Conservation (phyloP, 2,113 vertebrate species). For the Petrocephalus microphthalmus region DNA sequence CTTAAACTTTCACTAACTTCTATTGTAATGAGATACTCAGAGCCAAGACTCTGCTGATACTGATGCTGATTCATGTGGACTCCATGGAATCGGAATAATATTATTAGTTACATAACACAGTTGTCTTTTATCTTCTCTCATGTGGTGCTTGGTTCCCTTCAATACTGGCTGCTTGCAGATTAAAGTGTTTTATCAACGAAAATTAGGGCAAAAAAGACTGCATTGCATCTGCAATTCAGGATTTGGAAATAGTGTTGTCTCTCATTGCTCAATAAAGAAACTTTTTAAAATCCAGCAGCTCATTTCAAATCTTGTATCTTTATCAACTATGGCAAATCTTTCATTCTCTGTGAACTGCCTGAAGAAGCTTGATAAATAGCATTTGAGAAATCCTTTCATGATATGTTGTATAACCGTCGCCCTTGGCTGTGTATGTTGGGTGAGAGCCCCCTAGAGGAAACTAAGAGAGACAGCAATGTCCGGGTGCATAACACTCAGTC, state of each 20-base stretch:
- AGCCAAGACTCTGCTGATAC: not conserved
- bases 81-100: not conserved
- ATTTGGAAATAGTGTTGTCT: not conserved
- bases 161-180: not conserved
- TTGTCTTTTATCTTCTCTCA: not conserved
- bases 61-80: not conserved
- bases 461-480: not conserved
- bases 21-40: not conserved
- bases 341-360: slow-evolving; percentile 7
- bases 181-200: not conserved
- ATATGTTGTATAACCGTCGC: not conserved
- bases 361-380: not conserved
- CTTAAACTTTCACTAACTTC: not conserved
- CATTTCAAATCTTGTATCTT: not conserved
- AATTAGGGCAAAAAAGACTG: not conserved
- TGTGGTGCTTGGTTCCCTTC: not conserved
- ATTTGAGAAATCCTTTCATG: not conserved
- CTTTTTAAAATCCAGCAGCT: not conserved
- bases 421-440: not conserved
- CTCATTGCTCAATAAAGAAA: not conserved
- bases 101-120: not conserved
- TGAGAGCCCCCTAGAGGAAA: slow-evolving; percentile 5
- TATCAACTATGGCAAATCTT: not conserved
- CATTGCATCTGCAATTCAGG: not conserved
- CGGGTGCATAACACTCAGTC: not conserved